These are phyloP conservation scores for Drosophila asahinai DNA, from an alignment of 1,140 invertebrate species.

Conservation along the genomic window DNA sequence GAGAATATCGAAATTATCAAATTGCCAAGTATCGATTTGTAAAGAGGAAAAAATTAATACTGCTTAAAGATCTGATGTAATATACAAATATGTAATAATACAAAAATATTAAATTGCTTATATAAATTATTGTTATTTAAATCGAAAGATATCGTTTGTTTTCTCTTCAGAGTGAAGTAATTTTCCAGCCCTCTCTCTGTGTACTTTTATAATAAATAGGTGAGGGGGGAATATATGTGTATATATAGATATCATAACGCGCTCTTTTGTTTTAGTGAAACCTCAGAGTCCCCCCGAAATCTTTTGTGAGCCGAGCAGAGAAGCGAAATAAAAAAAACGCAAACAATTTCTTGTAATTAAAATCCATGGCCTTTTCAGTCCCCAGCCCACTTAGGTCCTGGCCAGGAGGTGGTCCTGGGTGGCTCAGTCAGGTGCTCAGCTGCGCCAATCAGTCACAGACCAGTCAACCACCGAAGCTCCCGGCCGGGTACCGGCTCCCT, in stretches of 20 bases:
- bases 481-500: no score
- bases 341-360: slow-evolving; percentile 83
- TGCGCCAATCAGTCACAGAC: slow-evolving; percentile 79
- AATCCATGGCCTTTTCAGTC: slow-evolving; percentile 78
- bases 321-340: slow-evolving; percentile 50
- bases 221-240: background rate
- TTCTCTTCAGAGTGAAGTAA: background rate
- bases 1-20: background rate
- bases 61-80: no score
- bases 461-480: slow-evolving; percentile 72
- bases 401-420: slow-evolving; percentile 3
- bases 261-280: slow-evolving; percentile 50
- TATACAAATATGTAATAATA: no score
- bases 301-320: slow-evolving; percentile 28
- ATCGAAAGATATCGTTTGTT: no score
- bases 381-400: slow-evolving; percentile 35
- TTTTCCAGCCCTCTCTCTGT: background rate
- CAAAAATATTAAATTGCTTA: no score
- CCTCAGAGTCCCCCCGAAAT: slow-evolving; percentile 28
- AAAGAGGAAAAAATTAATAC: no score
- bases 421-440: slow-evolving; percentile 79
- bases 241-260: slow-evolving; percentile 31
- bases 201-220: background rate
- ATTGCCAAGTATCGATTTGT: no score
- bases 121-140: no score